Evolutionary conservation across 2,113 vertebrate genomes (phyloP), one percentile per base, ranked within the genome.

Genomic region (Plotosus lineatus): DNA sequence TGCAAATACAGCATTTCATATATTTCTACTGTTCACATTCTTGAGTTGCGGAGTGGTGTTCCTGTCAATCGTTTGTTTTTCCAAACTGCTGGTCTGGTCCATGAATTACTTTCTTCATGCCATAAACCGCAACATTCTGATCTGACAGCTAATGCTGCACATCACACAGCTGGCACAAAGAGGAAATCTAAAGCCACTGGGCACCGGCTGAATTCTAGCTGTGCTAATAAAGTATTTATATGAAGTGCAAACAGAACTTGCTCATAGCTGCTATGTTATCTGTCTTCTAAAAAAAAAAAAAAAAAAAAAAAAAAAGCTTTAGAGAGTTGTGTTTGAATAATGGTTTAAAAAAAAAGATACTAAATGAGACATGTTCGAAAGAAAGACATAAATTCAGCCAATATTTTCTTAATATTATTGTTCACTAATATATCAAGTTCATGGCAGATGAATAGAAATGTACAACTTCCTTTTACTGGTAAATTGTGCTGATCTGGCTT

Each of bases 1-100:
- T 87, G 87, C 87, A 90, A 89, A 91, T 92, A 91, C 89, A 92
- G 88, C 89, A 88, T 90, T 91, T 92, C 90, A 92, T 92, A 92
- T 91, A 92, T 92, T 92, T 91, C 87, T 89, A 86, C 87, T 80
- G 83, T 91, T 90, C 87, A 82, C 90, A 90, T 86, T 88, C 83
- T 86, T 88, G 83, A 84, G 84, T 91, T 89, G 85, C 66, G 85
- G 68, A 78, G 83, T 85, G 71, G 74, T 85, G 83, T 88, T 86
- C 77, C 87, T 89, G 86, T 82, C 55, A 78, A 79, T 75, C 77
- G 83, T 89, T 88, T 88, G 79, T 87, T 84, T 86, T 69, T 60
- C 19, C 17, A 36, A 75, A 68, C 81, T 81, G 23, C 46, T 73
- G 38, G 55, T 42, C 73, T 63, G 48, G 38, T 78, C 60, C 60